These are phyloP conservation scores for Heliornis fulica DNA, from an alignment of 2,113 vertebrate genomes.

Conservation along the genomic window DNA sequence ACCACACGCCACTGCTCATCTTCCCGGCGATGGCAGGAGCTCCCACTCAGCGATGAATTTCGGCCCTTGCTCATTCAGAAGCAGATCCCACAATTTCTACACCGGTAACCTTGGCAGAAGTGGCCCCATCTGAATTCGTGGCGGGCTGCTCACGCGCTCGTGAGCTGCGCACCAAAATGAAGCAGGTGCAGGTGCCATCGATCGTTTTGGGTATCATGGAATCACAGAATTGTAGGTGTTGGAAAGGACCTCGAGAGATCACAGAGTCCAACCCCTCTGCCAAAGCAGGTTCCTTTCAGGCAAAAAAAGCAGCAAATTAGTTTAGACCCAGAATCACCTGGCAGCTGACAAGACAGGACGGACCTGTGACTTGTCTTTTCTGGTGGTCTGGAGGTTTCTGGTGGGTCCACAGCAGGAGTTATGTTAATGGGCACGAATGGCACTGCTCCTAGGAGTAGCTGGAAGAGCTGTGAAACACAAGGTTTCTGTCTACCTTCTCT, in stretches of 20 bases:
- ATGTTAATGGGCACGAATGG: rapidly evolving
- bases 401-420: neutral
- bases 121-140: neutral
- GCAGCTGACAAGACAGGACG: neutral
- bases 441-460: neutral
- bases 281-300: no score
- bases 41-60: neutral
- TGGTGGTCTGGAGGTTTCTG: neutral
- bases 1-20: neutral
- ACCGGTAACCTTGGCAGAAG: neutral
- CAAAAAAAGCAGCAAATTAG: neutral
- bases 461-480: neutral
- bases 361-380: neutral
- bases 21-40: neutral
- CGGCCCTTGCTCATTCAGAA: neutral
- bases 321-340: neutral
- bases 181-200: neutral
- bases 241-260: no score
- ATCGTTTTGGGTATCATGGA: no score
- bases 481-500: neutral
- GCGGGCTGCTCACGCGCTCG: neutral
- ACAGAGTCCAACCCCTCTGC: no score
- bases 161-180: neutral
- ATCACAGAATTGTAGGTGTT: no score
- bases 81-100: neutral